Evolutionary conservation across 2,888 invertebrate genomes (phyloP), one percentile per base, ranked within the genome.

Genomic region (Octodonta nipae): DNA sequence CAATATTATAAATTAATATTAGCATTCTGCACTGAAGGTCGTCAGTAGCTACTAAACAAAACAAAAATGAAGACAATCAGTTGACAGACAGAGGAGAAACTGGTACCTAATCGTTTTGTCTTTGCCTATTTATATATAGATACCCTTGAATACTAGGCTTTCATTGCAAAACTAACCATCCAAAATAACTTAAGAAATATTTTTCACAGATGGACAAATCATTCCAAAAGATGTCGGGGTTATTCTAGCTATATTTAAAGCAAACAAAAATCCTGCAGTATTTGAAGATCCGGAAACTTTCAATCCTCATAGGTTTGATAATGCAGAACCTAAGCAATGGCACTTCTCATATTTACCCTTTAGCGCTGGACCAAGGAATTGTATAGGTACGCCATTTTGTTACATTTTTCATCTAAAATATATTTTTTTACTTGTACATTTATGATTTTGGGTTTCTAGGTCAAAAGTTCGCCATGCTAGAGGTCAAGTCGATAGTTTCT

Each of bases 361-460:
- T 35, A 75, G 75, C 44, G 75, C 75, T 7, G 75, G 75, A 0
- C 70, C 72, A 0, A 65, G 75, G 26, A 76, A 75, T 46, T 74
- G 74, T 41, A 69, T 74, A 36, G 68, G 68, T 67, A 28, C n/a
- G 10, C 3, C n/a, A 22, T 22, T n/a, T n/a, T 3, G 14, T n/a
- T 22, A 10, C 4, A 22, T 4, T 4, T 22, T 22, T 22, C n/a
- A 4, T 22, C n/a, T n/a, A n/a, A n/a, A n/a, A n/a, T n/a, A n/a
- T n/a, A n/a, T n/a, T n/a, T n/a, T 15, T 14, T 22, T 12, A 4
- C 11, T 4, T 13, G n/a, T n/a, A n/a, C n/a, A n/a, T n/a, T n/a
- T n/a, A n/a, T n/a, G n/a, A 12, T 6, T 27, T 4, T 29, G 17
- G 31, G 15, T 35, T 42, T 38, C 28, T 11, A 45, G 44, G 46